Percentiles rank a stretch among this genome's conserved stretches.
phyloP scores from a whole-genome alignment of 2,797 vertebrate genomes.

The Enteromius radiatus region DNA sequence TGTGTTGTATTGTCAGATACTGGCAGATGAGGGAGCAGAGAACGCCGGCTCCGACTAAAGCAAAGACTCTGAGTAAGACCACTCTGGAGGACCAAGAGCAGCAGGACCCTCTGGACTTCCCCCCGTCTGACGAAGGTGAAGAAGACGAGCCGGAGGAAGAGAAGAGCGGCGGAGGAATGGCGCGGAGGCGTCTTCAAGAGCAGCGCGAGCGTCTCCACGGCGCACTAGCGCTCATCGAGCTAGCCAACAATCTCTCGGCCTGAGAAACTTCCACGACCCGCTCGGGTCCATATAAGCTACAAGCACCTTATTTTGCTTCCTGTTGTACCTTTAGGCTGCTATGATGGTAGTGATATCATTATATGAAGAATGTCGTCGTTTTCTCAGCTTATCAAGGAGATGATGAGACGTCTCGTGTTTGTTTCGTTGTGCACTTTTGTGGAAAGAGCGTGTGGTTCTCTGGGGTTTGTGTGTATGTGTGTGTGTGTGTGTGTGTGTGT shows the following conservation, averaged over 20 bases:
- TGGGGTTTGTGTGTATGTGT: slow-evolving; percentile 75
- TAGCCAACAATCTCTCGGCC: slow-evolving; percentile 92
- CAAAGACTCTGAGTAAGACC: slow-evolving; percentile 81
- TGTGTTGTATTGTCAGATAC: slow-evolving; percentile 76
- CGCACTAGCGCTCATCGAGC: slow-evolving; percentile 94
- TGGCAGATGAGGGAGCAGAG: slow-evolving; percentile 95
- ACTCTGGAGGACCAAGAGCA: slow-evolving; percentile 93
- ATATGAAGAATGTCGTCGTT: slow-evolving; percentile 93
- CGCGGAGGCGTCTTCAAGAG: slow-evolving; percentile 88
- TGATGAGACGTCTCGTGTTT: slow-evolving; percentile 69
- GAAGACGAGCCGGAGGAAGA: slow-evolving; percentile 83
- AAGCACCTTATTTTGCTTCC: slow-evolving; percentile 95
- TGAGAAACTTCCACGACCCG: slow-evolving; percentile 62
- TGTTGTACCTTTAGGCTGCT: slow-evolving; percentile 93
- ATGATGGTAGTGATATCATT: slow-evolving; percentile 89
- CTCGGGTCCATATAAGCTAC: slow-evolving; percentile 86
- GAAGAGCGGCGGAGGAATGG: slow-evolving; percentile 81
- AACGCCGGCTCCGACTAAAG: slow-evolving; percentile 81
- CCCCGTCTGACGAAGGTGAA: slow-evolving; percentile 85
- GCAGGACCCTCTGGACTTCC: slow-evolving; percentile 92
- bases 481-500: slow-evolving; percentile 79
- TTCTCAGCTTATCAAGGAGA: slow-evolving; percentile 76
- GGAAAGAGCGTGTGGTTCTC: slow-evolving; percentile 63
- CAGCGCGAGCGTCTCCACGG: slow-evolving; percentile 94
- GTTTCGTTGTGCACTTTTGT: slow-evolving; percentile 61